Conservation (phyloP, 2,888 invertebrate species). For the Horisme vitalbata region DNA sequence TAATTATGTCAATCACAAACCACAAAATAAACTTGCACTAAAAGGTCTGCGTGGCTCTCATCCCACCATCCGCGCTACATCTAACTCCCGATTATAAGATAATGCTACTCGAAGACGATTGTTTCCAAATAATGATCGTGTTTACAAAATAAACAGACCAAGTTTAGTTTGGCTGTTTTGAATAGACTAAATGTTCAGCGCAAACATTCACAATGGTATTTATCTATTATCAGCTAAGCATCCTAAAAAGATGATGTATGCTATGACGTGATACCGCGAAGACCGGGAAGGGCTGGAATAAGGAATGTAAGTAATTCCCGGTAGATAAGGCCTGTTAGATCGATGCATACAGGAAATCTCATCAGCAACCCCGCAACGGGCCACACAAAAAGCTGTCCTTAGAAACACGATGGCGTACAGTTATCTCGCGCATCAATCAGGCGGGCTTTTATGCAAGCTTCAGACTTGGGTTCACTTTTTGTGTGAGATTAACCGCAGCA, state of each 20-base stretch:
- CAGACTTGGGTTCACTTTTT: constrained; percentile 3
- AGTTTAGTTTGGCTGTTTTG: constrained; percentile 11
- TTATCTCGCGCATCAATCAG: constrained; percentile 27
- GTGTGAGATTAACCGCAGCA: constrained; percentile 6
- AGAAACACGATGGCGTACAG: constrained; percentile 19
- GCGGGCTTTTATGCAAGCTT: constrained; percentile 21
- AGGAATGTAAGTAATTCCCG: constrained; percentile 3
- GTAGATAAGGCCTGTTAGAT: constrained; percentile 22
- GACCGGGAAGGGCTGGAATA: background rate
- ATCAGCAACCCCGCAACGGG: constrained; percentile 15
- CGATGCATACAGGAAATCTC: constrained; percentile 25
- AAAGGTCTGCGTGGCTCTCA: constrained; percentile 6
- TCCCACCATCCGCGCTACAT: constrained; percentile 2
- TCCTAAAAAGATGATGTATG: no score
- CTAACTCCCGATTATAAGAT: constrained; percentile 1
- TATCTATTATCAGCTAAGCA: no score
- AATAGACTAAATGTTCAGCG: constrained; percentile 11
- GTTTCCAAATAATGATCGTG: constrained; percentile 15
- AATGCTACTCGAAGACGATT: constrained; percentile 18
- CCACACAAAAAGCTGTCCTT: constrained; percentile 27
- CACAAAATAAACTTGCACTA: constrained; percentile 25
- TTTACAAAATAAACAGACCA: constrained; percentile 25
- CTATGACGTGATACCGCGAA: no score
- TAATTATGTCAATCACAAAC: constrained; percentile 65
- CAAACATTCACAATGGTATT: no score